phyloP scores from a whole-genome alignment of 92 coral and sea anemone species.

The Porites rus region DNA sequence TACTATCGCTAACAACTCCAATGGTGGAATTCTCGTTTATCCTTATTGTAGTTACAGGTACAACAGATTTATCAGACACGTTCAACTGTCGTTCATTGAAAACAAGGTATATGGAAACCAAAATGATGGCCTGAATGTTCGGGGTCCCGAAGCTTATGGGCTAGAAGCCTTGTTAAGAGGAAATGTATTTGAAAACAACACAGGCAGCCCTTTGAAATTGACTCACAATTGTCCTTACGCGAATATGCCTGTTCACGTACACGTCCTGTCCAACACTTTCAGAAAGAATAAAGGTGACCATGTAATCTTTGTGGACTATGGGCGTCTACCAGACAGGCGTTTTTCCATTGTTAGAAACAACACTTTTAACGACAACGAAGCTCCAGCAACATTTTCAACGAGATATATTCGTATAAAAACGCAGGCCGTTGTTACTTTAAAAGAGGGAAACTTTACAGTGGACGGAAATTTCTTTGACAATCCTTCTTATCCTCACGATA shows the following conservation, averaged over 20 bases:
- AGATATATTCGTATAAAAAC: slow-evolving; percentile 10
- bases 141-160: slow-evolving; percentile 11
- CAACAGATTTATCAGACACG: neutral
- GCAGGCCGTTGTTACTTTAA: slow-evolving; percentile 15
- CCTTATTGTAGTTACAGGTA: neutral
- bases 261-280: slow-evolving; percentile 16
- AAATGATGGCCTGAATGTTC: slow-evolving; percentile 16
- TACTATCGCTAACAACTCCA: slow-evolving; percentile 11
- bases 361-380: slow-evolving; percentile 22
- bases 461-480: slow-evolving; percentile 37
- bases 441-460: slow-evolving; percentile 19
- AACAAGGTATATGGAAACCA: slow-evolving; percentile 23
- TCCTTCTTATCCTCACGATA: slow-evolving; percentile 34
- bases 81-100: neutral
- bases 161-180: slow-evolving; percentile 20
- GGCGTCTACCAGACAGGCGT: slow-evolving; percentile 10
- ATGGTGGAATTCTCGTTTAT: slow-evolving; percentile 3
- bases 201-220: neutral
- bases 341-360: slow-evolving; percentile 21
- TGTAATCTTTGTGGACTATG: slow-evolving; percentile 23
- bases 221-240: neutral
- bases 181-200: slow-evolving; percentile 15
- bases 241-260: slow-evolving; percentile 4
- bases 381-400: neutral
- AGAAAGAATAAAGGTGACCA: slow-evolving; percentile 33